Percentiles rank a stretch among this genome's conserved stretches.
phyloP scores from a whole-genome alignment of 1,140 invertebrate species.

The Matsumurasca onukii region DNA sequence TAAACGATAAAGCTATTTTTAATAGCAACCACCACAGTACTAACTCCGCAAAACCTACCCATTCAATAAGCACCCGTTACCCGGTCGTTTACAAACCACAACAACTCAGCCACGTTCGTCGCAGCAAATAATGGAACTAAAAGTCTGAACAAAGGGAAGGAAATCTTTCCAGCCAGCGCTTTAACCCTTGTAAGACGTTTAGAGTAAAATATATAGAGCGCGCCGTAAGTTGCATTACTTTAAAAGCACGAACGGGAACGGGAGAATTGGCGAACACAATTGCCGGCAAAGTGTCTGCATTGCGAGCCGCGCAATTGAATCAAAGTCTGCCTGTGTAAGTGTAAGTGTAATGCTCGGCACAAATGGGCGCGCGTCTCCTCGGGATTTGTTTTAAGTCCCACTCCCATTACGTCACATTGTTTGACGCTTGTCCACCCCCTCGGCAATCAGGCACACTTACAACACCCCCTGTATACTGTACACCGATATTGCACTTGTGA shows the following conservation, averaged over 20 bases:
- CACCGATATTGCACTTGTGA: neutral
- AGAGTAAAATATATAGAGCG: no score
- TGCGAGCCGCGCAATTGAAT: neutral
- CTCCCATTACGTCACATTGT: slow-evolving; percentile 16
- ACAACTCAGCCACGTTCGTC: no score
- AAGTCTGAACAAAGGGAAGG: no score
- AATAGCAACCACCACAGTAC: no score
- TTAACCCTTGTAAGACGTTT: neutral
- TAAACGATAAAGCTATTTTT: no score
- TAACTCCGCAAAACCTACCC: no score
- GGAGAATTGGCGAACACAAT: neutral
- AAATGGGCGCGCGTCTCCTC: slow-evolving; percentile 1
- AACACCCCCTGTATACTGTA: neutral
- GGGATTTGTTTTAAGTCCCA: slow-evolving; percentile 23
- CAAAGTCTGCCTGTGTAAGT: neutral
- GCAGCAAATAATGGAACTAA: no score
- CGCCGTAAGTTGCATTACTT: neutral
- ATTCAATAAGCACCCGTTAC: no score
- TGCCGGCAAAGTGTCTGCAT: neutral
- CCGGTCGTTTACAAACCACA: no score
- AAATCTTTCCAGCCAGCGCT: neutral
- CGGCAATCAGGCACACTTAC: neutral
- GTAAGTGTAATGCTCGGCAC: neutral
- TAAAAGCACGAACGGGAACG: neutral
- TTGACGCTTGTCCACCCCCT: neutral